These are phyloP conservation scores for Timema podura DNA, from an alignment of 2,888 invertebrate genomes.

Conservation along the genomic window DNA sequence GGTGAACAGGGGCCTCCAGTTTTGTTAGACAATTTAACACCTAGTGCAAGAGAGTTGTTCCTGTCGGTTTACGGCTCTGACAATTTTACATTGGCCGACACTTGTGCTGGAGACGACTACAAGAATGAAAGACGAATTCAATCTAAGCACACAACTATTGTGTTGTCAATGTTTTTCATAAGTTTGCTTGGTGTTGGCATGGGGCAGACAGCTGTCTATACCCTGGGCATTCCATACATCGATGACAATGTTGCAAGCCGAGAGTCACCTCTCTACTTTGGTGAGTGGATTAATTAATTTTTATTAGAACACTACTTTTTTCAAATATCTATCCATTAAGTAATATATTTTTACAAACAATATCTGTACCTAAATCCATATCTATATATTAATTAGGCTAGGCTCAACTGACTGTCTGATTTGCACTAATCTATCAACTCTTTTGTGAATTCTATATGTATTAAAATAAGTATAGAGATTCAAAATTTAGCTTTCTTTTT, in stretches of 20 bases:
- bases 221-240: conserved; percentile 88
- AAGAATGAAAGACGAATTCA: conserved; percentile 63
- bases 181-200: conserved; percentile 85
- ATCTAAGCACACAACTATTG: conserved; percentile 72
- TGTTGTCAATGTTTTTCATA: conserved; percentile 82
- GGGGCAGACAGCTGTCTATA: conserved; percentile 89
- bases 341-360: too few species aligned
- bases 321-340: too few species aligned
- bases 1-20: too few species aligned
- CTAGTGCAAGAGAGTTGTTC: not conserved
- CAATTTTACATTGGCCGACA: too few species aligned
- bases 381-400: too few species aligned
- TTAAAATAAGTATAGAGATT: too few species aligned
- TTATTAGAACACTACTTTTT: not conserved
- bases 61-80: not conserved
- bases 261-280: conserved; percentile 88
- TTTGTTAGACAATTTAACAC: too few species aligned
- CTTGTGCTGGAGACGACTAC: conserved; percentile 58
- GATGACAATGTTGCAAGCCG: conserved; percentile 91
- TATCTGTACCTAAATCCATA: too few species aligned
- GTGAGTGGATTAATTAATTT: conserved; percentile 51
- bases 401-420: too few species aligned
- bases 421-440: too few species aligned
- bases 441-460: too few species aligned
- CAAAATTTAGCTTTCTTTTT: too few species aligned